phyloP scores from a whole-genome alignment of 2,888 invertebrate genomes.

The Bugulina stolonifera region DNA sequence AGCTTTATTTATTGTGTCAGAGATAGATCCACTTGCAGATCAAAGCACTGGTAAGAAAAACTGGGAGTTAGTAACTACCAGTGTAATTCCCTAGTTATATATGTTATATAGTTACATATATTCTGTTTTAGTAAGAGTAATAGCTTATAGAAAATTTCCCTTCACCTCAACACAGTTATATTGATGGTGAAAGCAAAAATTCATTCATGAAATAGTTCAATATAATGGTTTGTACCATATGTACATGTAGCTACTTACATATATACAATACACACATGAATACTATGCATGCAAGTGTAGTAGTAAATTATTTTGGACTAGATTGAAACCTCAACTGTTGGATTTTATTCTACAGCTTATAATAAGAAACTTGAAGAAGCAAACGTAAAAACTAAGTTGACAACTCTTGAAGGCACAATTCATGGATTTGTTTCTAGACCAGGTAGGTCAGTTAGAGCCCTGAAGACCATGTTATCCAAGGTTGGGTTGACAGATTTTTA shows the following conservation, averaged over 20 bases:
- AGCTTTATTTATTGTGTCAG: slow-evolving; percentile 44
- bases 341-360: neutral
- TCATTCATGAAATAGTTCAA: neutral
- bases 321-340: neutral
- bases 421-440: slow-evolving; percentile 32
- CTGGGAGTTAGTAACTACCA: no score
- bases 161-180: neutral
- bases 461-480: neutral
- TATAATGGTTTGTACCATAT: neutral
- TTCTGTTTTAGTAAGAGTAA: no score
- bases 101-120: no score
- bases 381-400: slow-evolving; percentile 29
- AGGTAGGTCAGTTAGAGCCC: slow-evolving; percentile 25
- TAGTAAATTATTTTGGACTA: neutral
- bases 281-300: no score
- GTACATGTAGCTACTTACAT: neutral
- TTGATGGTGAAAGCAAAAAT: neutral
- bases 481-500: no score
- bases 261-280: neutral
- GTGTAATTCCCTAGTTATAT: no score
- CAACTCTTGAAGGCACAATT: slow-evolving; percentile 30
- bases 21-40: slow-evolving; percentile 44
- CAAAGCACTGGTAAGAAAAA: slow-evolving; percentile 43
- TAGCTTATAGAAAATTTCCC: no score
- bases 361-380: slow-evolving; percentile 29